Conservation (phyloP, 37 sponge, comb jelly and placozoan genomes). For the Haliclona indistincta region DNA sequence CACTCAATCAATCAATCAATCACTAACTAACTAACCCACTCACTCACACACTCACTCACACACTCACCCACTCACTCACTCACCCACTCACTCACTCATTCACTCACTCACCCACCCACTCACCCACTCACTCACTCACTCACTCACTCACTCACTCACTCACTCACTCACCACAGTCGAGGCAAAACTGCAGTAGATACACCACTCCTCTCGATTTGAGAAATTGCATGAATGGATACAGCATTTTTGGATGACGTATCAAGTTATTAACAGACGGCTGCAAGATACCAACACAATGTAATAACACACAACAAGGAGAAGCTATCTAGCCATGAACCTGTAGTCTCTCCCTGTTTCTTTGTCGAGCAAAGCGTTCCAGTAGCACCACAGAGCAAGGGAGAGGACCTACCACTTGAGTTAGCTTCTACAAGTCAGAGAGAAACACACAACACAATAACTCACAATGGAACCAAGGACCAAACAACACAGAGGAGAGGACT, state of each 20-base stretch:
- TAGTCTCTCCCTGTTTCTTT: neutral
- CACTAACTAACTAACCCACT: no score
- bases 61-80: no score
- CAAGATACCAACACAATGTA: neutral
- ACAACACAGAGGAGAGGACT: no score
- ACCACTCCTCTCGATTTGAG: constrained; percentile 44
- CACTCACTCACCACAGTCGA: constrained; percentile 36
- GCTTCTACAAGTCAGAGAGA: no score
- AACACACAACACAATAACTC: no score
- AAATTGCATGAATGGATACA: constrained; percentile 70
- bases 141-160: constrained; percentile 6
- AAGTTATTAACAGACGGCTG: neutral
- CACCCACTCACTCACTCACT: no score
- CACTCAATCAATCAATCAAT: no score
- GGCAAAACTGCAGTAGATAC: constrained; percentile 35
- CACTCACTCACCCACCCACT: no score
- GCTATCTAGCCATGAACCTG: neutral
- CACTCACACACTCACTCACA: no score
- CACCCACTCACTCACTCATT: no score
- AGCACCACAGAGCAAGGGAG: neutral
- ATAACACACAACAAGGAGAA: no score
- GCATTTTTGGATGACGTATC: neutral
- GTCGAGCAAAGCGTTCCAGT: neutral
- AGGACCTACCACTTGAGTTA: neutral
- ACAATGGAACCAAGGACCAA: no score